Evolutionary conservation across 2,113 vertebrate species (phyloP), one percentile per base, ranked within the genome.

Genomic region (Pogonocichla stellata): DNA sequence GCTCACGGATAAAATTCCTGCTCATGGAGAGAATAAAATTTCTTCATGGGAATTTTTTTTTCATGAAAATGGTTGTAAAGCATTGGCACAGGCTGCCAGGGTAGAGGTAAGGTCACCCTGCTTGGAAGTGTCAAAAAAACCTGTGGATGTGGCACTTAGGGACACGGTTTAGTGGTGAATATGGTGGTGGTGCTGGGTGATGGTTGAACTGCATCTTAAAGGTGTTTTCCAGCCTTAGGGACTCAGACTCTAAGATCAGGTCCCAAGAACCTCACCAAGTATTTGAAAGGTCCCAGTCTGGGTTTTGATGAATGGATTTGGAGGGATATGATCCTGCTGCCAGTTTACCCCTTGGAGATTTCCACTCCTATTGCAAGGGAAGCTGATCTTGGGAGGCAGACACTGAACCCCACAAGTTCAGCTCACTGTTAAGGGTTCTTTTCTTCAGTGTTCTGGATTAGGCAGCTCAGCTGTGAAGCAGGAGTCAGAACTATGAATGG

Each of bases 121-220:
- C 22, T 47, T 56, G 57, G 66, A 26, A 56, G 3, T 2, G 14
- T 48, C 2, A 31, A 22, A 36, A 19, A 47, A 22, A 2, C 0
- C 0, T 8, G 25, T 31, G 58, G 31, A 23, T 65, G 18, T 72
- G 42, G 25, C 50, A 33, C 14, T 0, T 48, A 31, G 26, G 31
- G 34, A 64, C 9, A 9, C 8, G 22, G 18, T 33, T 56, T 33
- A 22, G 22, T 48, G 75, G 29, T 48, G 66, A 71, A 18, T 17
- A 7, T 31, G 65, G 6, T 31, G 19, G 19, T 75, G 25, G 22
- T 58, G 72, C 33, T 33, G 33, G 22, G 26, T 45, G 33, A 45
- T 19, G 8, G 31, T 10, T 80, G 26, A 56, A 72, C 31, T 65
- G 0, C 0, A 22, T 33, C 25, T 33, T 34, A 42, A 36, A 42